Evolutionary conservation across 2,888 invertebrate genomes (phyloP), one percentile per base, ranked within the genome.

Genomic region (Gymnoscelis rufifasciata): DNA sequence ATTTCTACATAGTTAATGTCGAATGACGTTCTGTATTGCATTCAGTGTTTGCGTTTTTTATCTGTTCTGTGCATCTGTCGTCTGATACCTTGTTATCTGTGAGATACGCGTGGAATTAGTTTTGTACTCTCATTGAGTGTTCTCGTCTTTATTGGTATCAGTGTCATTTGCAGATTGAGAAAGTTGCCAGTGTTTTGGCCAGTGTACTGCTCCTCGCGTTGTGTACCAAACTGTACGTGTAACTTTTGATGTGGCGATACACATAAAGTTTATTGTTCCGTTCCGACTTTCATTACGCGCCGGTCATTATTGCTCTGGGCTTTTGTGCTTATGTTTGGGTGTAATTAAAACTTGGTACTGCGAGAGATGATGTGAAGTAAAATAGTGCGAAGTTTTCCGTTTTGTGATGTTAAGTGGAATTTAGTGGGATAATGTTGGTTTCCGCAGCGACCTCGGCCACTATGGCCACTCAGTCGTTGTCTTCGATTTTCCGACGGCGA

Each of bases 401-500:
- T 19, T 19, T 19, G 10, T 39, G 35, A 38, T 41, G 33, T 15
- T 37, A 49, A 41, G 49, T 50, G 50, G 2, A 42, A 29, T 30
- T 43, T 46, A 47, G 38, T 50, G 52, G 42, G 7, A 73, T 63
- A 55, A 86, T 86, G 87, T 67, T 84, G 58, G 74, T 78, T 59
- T 78, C 83, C 10, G 60, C 72, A 19, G 59, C 71, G 13, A 64
- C 70, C 10, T 66, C 76, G 31, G 66, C 74, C 27, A 78, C 71
- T 54, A 57, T 80, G 51, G 71, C 71, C 33, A 71, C 72, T 30
- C 74, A 79, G 49, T 71, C 87, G 8, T 51, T 84, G 60, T 74
- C 84, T 3, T 74, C 77, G 24, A 78, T 83, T 66, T 81, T 84
- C 59, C 73, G 82, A 60, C 78, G 74, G 54, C 68, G 71, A 15